Evolutionary conservation across 53 echinoderm and acorn worm species (phyloP), one percentile per base, ranked within the genome.

Genomic region (Apostichopus leukothele): DNA sequence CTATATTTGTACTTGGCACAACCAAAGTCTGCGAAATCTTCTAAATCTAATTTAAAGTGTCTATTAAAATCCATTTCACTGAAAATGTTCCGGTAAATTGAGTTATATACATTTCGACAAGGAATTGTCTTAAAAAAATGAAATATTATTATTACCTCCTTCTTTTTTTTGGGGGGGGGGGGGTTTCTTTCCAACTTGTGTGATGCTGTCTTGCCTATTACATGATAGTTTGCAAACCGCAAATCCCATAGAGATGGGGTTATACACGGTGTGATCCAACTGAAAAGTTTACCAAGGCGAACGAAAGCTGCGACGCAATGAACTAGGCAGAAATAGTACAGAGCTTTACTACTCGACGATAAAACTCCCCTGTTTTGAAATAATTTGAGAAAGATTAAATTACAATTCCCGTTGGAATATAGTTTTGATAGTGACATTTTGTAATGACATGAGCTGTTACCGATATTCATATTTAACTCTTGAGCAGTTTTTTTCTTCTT

Each of bases 301-400:
- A 57, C 10, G 7, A 57, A 9, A 57, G 57, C 57, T 57, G 6
- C 10, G 39, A 39, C 39, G 3, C 39, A 3, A 39, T 39, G 39
- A 39, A 39, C 39, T 39, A 3, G 3, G 39, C 39, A 39, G 39
- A 39, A 39, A 57, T 57, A 57, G 57, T 57, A 10, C 57, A 57
- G 8, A 10, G 10, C 8, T 10, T 57, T 57, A 57, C 57, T 57
- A 57, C 57, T 57, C 57, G 57, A 7, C 57, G 57, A 57, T 57
- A 1, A 57, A 57, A 57, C 1, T 57, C 10, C 39, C 39, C 57
- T 57, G 57, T 57, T 71, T 71, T 71, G 71, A 71, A 71, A 71
- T 71, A 71, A 71, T 71, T 71, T 71, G n/a, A 71, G 20, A 71
- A 19, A 18, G 71, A 71, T 71, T 71, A 19, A 71, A 71, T 71